Evolutionary conservation across 2,888 invertebrate genomes (phyloP), one percentile per base, ranked within the genome.

Genomic region (Macrosiphum euphorbiae): DNA sequence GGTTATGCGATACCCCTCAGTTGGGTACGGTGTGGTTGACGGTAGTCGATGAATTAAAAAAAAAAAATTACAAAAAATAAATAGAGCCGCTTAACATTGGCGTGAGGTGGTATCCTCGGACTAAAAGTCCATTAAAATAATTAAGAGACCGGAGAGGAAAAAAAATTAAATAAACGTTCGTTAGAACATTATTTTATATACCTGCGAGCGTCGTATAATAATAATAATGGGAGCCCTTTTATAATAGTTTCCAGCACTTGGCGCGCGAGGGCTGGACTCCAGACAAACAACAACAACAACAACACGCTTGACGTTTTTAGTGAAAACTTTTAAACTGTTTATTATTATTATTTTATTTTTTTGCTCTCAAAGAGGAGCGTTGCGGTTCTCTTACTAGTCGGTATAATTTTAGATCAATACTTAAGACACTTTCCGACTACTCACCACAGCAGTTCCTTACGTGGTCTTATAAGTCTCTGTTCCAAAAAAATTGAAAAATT

Each of bases 61-160:
- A 87, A 50, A 87, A n/a, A 86, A 86, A 44, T 47, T 47, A 86
- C 28, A 47, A 50, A 16, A 87, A 28, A 87, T 47, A 87, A 87
- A 87, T n/a, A 28, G 58, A 28, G 61, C 58, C 44, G 13, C 4
- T 44, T 16, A 35, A 90, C 44, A 67, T 50, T 24, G 50, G 35
- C 50, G 67, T 24, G 50, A n/a, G 52, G n/a, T 26, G 26, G 8
- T 24, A 55, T n/a, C 88, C 13, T 58, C 26, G 87, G 50, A 50
- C 87, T 50, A 16, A 88, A 61, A 88, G 67, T 67, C 58, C 92
- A 92, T 92, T 92, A 92, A 61, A 92, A 88, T 92, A 92, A 92
- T 92, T 92, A 92, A 87, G 61, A 67, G 88, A 86, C 86, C 35
- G 26, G 44, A 41, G 16, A 67, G 8, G 35, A 50, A 67, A 61